Conservation (phyloP, 1,140 invertebrate genomes). For the Achatina immaculata region DNA sequence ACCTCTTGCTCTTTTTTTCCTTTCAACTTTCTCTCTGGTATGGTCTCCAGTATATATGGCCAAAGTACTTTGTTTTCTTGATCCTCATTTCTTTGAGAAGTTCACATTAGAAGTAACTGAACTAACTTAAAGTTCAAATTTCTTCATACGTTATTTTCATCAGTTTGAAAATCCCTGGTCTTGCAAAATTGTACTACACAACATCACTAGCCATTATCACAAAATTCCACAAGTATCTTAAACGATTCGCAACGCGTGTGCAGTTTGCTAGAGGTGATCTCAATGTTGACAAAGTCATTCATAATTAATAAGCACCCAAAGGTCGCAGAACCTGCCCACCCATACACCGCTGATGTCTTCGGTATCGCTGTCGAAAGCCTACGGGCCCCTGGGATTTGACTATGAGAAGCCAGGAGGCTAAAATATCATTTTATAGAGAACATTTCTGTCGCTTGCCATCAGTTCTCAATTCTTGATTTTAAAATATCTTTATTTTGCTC, state of each 20-base stretch:
- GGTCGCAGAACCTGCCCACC: background rate
- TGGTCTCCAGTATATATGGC: no score
- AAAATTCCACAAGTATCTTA: background rate
- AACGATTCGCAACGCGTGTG: background rate
- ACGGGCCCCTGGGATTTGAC: background rate
- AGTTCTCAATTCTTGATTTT: no score
- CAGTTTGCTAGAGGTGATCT: background rate
- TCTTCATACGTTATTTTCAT: no score
- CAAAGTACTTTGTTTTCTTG: no score
- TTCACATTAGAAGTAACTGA: no score
- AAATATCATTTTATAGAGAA: background rate
- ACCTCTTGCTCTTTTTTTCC: no score
- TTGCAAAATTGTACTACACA: no score
- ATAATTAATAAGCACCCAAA: background rate
- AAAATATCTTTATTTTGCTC: background rate
- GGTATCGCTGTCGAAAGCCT: background rate
- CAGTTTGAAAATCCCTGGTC: no score
- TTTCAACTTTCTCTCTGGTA: no score
- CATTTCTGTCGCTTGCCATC: no score
- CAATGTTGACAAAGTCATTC: background rate
- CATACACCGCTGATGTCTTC: background rate
- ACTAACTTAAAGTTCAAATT: no score
- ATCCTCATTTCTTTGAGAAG: no score
- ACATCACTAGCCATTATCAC: background rate
- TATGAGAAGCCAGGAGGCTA: background rate